Evolutionary conservation across 2,797 vertebrate genomes (phyloP), one percentile per base, ranked within the genome.

Genomic region (Australoheros facetus): DNA sequence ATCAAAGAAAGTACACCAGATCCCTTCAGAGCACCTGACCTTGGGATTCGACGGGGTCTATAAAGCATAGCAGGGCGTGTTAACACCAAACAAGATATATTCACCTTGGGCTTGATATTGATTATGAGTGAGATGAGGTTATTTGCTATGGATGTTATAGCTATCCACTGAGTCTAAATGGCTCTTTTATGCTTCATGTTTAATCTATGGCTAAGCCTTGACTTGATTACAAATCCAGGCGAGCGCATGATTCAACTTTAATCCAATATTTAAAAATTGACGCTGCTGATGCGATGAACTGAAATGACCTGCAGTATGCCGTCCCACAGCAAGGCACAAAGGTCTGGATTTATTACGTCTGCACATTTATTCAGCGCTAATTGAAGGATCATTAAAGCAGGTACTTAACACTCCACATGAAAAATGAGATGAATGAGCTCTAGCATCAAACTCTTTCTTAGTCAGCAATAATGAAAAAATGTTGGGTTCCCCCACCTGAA

Each of bases 21-120:
- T 62, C 79, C 66, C 71, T 73, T 71, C 77, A 66, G 77, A 28
- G 80, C 10, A 23, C 7, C 66, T 26, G 86, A 92, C 86, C 89
- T 88, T 89, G 83, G 79, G 86, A 88, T 81, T 87, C 14, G 9
- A 30, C 51, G 53, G 75, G 56, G 79, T 78, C 83, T 54, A 77
- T 82, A 62, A 89, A 87, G 58, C 80, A 77, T 57, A 7, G 70
- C 75, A 11, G 56, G 55, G 73, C 17, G 51, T 26, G 72, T 81
- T 77, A 86, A 79, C 77, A 58, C 79, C 81, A 84, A 87, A 86
- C 75, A 75, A 88, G 77, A 88, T 60, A 58, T 77, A 73, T 83
- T 85, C 80, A 90, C 89, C 88, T 88, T 56, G 79, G 80, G 80
- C 66, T 76, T 60, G 14, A 71, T 89, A 89, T 85, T 77, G 84